Base-by-base conservation (phyloP, 2,888 invertebrate species). In the Andrena dorsata region DNA sequence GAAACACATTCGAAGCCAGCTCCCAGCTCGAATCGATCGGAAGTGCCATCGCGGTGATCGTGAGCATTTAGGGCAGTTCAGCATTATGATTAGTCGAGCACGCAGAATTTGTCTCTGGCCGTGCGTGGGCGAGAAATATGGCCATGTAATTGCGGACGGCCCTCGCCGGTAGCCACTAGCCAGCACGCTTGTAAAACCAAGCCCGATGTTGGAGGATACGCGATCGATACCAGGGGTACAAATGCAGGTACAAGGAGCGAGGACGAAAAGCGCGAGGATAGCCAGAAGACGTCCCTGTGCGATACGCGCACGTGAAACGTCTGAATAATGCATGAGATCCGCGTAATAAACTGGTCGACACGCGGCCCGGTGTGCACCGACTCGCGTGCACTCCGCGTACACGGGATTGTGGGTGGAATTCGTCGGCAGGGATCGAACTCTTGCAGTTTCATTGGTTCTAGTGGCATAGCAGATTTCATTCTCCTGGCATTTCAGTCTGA, bases 281-380 rank as follows among this genome's bases (percentile, higher is more conserved):
- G 49, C 16, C 49, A 28, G 47, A 63, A 51, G 68, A 32, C 73
- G 58, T 72, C 58, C 16, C 30, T 41, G 73, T 69, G 73, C 72
- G 61, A 63, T 70, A 68, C 66, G 70, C 53, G 80, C 20, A 74
- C 63, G 74, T 35, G 70, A 41, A 58, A 63, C 69, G 60, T 75
- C 72, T 86, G 83, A 86, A 86, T 86, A 86, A 86, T 86, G 73
- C 80, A 86, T 79, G 74, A 69, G 49, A 71, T 69, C 66, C 69
- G 76, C 76, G 81, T 86, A 81, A 86, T 86, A 86, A 80, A 86
- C 68, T 71, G 80, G 74, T 73, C 73, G 80, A 77, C 78, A 41
- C 61, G 70, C 70, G 30, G 28, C 16, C 13, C 26, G 28, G 60
- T 28, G 60, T 64, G 63, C 78, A 26, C 35, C 8, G 47, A n/a